Conservation (phyloP, 2,797 vertebrate genomes). For the Australoheros facetus region DNA sequence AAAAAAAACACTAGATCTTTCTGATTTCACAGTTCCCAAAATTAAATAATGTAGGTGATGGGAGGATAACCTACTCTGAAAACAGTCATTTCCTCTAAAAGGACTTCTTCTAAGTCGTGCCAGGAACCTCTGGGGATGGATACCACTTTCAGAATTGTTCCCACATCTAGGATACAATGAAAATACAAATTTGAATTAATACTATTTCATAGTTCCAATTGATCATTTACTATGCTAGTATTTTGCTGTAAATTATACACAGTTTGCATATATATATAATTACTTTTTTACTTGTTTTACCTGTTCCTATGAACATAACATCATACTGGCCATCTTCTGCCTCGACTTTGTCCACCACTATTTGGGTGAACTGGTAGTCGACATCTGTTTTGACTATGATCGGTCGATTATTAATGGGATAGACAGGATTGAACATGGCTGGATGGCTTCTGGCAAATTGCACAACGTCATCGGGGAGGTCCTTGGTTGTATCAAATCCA, state of each 20-base stretch:
- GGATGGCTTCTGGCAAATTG: conserved; percentile 97
- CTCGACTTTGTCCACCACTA: conserved; percentile 96
- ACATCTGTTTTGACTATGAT: conserved; percentile 97
- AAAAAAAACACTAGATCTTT: not conserved
- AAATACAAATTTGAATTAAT: not conserved
- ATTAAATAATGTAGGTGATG: fast-evolving
- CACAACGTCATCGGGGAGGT: conserved; percentile 97
- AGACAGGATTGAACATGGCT: conserved; percentile 95
- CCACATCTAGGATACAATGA: conserved; percentile 84
- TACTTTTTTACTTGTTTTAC: conserved; percentile 65
- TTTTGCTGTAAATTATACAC: not conserved
- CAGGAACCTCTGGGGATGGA: conserved; percentile 96
- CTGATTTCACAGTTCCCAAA: not conserved
- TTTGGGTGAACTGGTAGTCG: conserved; percentile 97
- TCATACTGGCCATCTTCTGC: conserved; percentile 98
- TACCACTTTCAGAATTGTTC: conserved; percentile 96
- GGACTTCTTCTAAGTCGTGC: conserved; percentile 97
- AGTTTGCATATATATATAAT: not conserved
- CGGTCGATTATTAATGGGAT: conserved; percentile 93
- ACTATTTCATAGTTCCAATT: not conserved
- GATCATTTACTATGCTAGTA: not conserved
- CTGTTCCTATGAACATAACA: conserved; percentile 99
- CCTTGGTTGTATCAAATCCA: conserved; percentile 97
- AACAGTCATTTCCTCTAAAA: conserved; percentile 97
- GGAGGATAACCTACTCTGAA: conserved; percentile 86